A percentile compares a stretch with the other conserved stretches of the same genome.
These are phyloP conservation scores for Ophion ellenae DNA, from an alignment of 2,888 invertebrate genomes.

Conservation along the genomic window DNA sequence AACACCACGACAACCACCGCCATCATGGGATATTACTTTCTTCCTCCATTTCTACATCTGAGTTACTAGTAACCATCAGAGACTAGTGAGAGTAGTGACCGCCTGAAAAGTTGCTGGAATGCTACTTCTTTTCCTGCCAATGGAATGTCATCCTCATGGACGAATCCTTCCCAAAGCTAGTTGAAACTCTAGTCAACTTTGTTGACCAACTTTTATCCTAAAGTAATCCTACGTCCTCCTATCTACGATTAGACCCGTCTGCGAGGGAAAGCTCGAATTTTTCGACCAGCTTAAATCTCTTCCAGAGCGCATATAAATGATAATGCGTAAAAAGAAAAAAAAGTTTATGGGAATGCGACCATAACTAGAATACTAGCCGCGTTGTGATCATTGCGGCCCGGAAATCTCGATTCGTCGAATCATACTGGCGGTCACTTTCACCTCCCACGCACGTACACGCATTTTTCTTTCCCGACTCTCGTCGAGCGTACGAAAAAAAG, in stretches of 20 bases:
- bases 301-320: not conserved
- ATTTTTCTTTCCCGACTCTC: slow-evolving; percentile 71
- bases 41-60: not conserved
- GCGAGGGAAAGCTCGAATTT: not conserved
- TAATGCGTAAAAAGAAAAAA: not conserved
- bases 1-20: not conserved
- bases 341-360: not conserved
- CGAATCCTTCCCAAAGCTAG: not conserved
- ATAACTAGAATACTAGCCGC: not conserved
- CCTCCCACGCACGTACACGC: slow-evolving; percentile 75
- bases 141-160: too few relatives aligned
- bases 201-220: not conserved
- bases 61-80: not conserved
- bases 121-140: not conserved
- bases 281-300: not conserved
- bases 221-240: not conserved
- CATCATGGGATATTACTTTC: not conserved
- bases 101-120: not conserved
- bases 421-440: slow-evolving; percentile 76
- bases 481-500: slow-evolving; percentile 21
- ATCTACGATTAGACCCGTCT: not conserved
- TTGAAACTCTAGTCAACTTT: not conserved
- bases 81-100: not conserved
- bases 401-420: slow-evolving; percentile 68
- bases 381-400: not conserved